Conservation (phyloP, 2,113 vertebrate species). For the Cyphotilapia sp. region DNA sequence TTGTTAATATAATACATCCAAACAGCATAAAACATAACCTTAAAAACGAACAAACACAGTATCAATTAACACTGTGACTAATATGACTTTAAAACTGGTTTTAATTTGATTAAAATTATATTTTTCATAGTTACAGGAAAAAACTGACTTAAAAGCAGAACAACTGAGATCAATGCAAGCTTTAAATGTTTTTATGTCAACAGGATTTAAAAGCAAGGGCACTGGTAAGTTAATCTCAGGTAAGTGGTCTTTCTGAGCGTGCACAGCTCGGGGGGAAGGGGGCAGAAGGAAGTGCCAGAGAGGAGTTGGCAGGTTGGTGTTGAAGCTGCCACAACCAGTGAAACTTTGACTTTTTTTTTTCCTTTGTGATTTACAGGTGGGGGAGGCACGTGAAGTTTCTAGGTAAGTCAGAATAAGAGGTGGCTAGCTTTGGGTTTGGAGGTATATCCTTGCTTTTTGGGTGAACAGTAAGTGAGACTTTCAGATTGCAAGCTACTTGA, state of each 20-base stretch:
- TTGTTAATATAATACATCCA: neutral
- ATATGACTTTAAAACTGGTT: neutral
- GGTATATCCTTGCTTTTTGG: neutral
- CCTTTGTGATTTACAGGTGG: neutral
- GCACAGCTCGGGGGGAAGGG: neutral
- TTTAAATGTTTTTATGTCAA: neutral
- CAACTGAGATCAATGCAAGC: neutral
- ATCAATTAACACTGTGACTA: neutral
- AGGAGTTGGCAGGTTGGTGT: neutral
- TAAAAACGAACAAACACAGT: neutral
- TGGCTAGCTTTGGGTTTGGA: neutral
- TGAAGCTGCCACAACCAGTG: neutral
- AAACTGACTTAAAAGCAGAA: neutral
- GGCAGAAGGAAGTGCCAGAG: neutral
- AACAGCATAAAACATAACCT: neutral
- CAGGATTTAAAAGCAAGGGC: neutral
- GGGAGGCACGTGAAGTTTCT: neutral
- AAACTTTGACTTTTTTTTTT: neutral
- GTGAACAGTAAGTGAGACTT: neutral
- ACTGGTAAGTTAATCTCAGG: neutral
- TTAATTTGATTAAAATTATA: neutral
- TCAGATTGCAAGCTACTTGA: neutral
- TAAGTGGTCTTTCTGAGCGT: neutral
- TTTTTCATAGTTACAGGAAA: neutral
- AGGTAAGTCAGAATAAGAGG: neutral